Evolutionary conservation across 1,140 invertebrate genomes (phyloP).

Genomic region (Diabrotica undecimpunctata): DNA sequence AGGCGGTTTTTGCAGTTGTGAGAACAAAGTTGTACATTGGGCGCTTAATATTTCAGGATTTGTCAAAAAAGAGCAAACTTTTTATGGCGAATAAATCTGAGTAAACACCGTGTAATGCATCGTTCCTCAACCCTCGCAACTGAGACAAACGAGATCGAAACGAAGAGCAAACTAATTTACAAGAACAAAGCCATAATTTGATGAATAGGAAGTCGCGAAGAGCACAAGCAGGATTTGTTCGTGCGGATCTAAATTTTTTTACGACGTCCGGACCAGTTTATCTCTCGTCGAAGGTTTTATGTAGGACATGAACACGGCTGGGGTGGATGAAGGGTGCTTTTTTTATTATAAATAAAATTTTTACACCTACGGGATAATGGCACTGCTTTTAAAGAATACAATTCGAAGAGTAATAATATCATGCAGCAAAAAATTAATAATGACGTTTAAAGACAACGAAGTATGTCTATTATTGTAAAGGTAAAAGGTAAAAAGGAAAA

Average conservation of each 20-base stretch:
- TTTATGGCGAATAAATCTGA: not conserved
- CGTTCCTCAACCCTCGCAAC: conserved; percentile 1
- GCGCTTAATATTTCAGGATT: not conserved
- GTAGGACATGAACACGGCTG: not conserved
- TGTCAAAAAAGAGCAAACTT: not conserved
- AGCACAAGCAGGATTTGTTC: not conserved
- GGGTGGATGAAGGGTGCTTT: too few species aligned
- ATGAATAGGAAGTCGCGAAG: conserved; percentile 1
- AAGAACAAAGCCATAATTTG: conserved; percentile 2
- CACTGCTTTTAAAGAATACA: too few species aligned
- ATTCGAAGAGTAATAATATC: too few species aligned
- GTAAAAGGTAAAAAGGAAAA: too few species aligned
- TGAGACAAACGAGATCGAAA: not conserved
- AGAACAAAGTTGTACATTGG: too few species aligned
- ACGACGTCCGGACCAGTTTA: not conserved
- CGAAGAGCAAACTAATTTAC: not conserved
- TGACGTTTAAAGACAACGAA: too few species aligned
- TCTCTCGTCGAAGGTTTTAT: not conserved
- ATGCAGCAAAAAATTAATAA: too few species aligned
- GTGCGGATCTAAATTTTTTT: conserved; percentile 1
- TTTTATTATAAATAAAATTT: too few species aligned
- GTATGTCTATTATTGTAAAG: too few species aligned
- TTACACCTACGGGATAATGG: too few species aligned
- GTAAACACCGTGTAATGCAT: not conserved
- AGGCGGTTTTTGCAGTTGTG: too few species aligned